Conservation (phyloP, 1,140 invertebrate species). For the Globodera ellingtonae region DNA sequence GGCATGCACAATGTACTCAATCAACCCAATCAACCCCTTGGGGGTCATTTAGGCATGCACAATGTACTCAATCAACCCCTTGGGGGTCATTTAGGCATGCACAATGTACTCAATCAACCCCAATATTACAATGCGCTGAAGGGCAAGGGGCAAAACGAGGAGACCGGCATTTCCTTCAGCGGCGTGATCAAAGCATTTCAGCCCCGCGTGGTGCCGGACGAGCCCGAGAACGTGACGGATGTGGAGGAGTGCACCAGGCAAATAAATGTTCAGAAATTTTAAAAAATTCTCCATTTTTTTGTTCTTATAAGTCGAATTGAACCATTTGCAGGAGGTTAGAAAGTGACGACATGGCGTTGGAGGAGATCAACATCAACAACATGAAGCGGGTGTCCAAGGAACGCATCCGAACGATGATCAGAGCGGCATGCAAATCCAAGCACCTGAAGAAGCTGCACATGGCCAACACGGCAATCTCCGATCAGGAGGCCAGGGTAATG, state of each 20-base stretch:
- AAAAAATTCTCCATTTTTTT: constrained; percentile 10
- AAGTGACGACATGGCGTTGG: constrained; percentile 82
- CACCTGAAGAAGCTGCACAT: constrained; percentile 86
- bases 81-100: constrained; percentile 78
- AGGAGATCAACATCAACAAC: constrained; percentile 93
- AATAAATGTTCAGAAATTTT: constrained; percentile 50
- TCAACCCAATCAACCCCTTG: too few species aligned
- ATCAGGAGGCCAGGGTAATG: constrained; percentile 76
- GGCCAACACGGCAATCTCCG: constrained; percentile 87
- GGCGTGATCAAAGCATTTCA: constrained; percentile 64
- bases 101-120: constrained; percentile 99
- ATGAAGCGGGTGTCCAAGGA: constrained; percentile 98
- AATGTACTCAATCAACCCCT: too few species aligned
- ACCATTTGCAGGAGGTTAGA: constrained; percentile 64
- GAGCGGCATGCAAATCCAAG: constrained; percentile 84
- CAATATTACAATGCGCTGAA: constrained; percentile 90
- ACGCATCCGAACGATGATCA: constrained; percentile 85
- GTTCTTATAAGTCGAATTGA: not conserved
- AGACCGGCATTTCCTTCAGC: constrained; percentile 65
- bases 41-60: too few species aligned
- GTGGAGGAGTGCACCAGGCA: constrained; percentile 67
- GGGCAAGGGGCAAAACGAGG: constrained; percentile 65
- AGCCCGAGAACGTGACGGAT: constrained; percentile 68
- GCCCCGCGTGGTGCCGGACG: constrained; percentile 66
- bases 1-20: too few species aligned